Conservation (phyloP, 2,797 vertebrate species). For the Remorina albescens region DNA sequence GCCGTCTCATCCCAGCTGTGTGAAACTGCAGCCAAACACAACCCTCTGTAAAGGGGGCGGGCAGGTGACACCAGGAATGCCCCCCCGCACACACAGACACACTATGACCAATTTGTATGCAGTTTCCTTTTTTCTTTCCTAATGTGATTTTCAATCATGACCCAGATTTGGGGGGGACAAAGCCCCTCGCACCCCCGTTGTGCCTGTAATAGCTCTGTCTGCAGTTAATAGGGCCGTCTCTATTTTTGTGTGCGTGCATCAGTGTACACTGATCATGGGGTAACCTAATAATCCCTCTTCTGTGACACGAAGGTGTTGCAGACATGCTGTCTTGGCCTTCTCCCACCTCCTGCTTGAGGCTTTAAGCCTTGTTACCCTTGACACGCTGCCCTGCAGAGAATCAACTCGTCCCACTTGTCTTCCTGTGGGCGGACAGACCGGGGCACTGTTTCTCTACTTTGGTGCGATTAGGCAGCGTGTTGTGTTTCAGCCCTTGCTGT, state of each 20-base stretch:
- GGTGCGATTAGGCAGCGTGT: constrained; percentile 15
- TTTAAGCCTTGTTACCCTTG: constrained; percentile 64
- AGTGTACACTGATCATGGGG: constrained; percentile 61
- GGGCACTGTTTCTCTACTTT: constrained; percentile 75
- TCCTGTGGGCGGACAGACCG: constrained; percentile 60
- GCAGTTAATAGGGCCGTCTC: constrained; percentile 56
- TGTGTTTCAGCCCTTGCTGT: constrained; percentile 9
- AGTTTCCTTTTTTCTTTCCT: constrained; percentile 59
- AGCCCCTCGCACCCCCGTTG: constrained; percentile 57
- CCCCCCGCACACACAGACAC: constrained; percentile 15
- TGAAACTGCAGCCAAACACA: constrained; percentile 79
- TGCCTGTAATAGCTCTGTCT: constrained; percentile 61
- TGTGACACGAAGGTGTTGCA: constrained; percentile 70
- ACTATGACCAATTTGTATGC: constrained; percentile 50
- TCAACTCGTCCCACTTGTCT: constrained; percentile 22
- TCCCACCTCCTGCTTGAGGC: constrained; percentile 61
- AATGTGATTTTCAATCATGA: constrained; percentile 71
- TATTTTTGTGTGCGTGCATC: constrained; percentile 52
- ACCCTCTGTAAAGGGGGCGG: constrained; percentile 72
- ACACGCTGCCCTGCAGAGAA: constrained; percentile 42
- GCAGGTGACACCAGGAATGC: constrained; percentile 61
- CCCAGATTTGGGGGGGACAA: constrained; percentile 69
- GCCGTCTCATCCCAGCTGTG: constrained; percentile 82
- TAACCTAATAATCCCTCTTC: constrained; percentile 68
- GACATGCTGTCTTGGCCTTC: constrained; percentile 65